Evolutionary conservation across 2,113 vertebrate species (phyloP).

Genomic region (Cercocebus atys): DNA sequence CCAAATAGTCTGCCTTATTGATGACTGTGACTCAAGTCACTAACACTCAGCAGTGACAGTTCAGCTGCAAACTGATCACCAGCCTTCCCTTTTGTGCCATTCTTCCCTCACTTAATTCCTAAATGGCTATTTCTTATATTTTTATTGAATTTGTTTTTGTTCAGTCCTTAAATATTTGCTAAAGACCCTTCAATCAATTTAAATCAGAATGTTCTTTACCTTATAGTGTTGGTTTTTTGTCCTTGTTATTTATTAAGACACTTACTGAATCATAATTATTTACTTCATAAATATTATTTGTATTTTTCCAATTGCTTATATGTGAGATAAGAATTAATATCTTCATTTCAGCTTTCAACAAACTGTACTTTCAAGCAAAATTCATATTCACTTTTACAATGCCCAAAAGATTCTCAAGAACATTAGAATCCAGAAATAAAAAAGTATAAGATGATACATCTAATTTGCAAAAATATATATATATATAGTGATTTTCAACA

Average conservation of each 20-base stretch:
- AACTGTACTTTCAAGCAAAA: neutral
- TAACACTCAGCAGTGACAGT: neutral
- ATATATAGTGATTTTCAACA: neutral
- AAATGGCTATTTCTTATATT: neutral
- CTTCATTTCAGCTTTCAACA: conserved; percentile 26
- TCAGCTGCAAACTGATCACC: neutral
- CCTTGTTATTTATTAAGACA: neutral
- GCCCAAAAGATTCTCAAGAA: neutral
- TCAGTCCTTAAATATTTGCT: neutral
- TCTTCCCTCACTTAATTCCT: neutral
- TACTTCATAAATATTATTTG: neutral
- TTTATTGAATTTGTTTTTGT: neutral
- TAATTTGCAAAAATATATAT: neutral
- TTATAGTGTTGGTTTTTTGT: neutral
- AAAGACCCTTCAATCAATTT: neutral
- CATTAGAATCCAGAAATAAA: conserved; percentile 1
- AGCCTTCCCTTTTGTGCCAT: neutral
- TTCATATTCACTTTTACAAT: neutral
- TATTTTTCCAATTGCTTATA: neutral
- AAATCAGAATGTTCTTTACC: neutral
- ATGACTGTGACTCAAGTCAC: neutral
- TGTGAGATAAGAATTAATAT: neutral
- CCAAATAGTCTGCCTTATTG: neutral
- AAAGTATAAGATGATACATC: neutral
- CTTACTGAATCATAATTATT: neutral